Percentiles rank a stretch among this genome's conserved stretches.
phyloP scores from a whole-genome alignment of 2,113 vertebrate species.

The Dipodomys spectabilis region DNA sequence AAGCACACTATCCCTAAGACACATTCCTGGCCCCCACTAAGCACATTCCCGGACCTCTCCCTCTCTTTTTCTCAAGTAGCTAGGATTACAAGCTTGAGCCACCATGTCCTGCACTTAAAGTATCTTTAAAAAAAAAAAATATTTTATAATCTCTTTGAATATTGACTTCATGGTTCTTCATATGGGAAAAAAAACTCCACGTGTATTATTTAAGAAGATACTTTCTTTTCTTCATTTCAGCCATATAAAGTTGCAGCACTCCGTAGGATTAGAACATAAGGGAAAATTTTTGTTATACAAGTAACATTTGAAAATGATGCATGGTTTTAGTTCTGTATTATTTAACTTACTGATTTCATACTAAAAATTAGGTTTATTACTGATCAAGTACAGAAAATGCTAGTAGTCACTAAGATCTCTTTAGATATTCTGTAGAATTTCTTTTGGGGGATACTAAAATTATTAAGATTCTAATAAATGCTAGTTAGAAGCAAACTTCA shows the following conservation, averaged over 20 bases:
- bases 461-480: slow-evolving; percentile 15
- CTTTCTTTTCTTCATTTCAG: slow-evolving; percentile 52
- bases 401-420: background rate
- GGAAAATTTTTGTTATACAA: slow-evolving; percentile 32
- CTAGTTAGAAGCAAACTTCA: background rate
- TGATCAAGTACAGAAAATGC: slow-evolving; percentile 17
- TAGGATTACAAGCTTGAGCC: too few relatives aligned
- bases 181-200: background rate
- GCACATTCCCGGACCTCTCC: too few relatives aligned
- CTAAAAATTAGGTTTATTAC: slow-evolving; percentile 44
- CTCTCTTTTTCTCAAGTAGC: too few relatives aligned
- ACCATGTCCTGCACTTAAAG: too few relatives aligned
- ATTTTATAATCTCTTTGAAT: slow-evolving; percentile 13
- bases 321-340: slow-evolving; percentile 41
- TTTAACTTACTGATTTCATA: slow-evolving; percentile 50
- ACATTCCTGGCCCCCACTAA: too few relatives aligned
- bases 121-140: too few relatives aligned
- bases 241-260: slow-evolving; percentile 39
- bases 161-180: background rate
- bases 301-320: slow-evolving; percentile 58
- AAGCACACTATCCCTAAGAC: too few relatives aligned
- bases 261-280: slow-evolving; percentile 53
- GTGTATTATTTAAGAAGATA: slow-evolving; percentile 51
- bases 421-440: slow-evolving; percentile 33
- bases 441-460: slow-evolving; percentile 15